Base-by-base conservation (phyloP, 2,888 invertebrate genomes). In the Koerneria pararmatus region DNA sequence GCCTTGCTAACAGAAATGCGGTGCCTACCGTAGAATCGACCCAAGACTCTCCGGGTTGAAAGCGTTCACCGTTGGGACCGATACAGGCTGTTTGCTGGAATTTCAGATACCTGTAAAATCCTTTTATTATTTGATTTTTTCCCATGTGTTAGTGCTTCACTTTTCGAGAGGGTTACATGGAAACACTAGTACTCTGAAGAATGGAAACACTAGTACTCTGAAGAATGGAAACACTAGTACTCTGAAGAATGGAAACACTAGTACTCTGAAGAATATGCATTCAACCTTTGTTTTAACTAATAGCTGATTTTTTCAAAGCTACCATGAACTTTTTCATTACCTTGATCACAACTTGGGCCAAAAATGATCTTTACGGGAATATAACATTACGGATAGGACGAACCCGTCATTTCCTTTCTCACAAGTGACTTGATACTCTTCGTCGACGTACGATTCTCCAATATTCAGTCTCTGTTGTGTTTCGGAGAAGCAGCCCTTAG, bases 81-180 rank as follows among this genome's bases (percentile, higher is more conserved):
- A 75, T 67, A 63, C 79, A 79, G 1, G 72, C 78, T 46, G 68
- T 73, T 67, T 73, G 76, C 58, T 71, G 71, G 73, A 78, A 77
- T 60, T 70, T 67, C 41, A 78, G 66, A 65, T 77, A 77, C 49
- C 75, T 62, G 35, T 6, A 53, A 34, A 4, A 41, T 11, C n/a
- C 46, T 41, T 41, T 41, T 41, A 11, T 41, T n/a, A 15, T 41
- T 41, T n/a, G n/a, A n/a, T n/a, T n/a, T n/a, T n/a, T n/a, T n/a
- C n/a, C n/a, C n/a, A n/a, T n/a, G n/a, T n/a, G n/a, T n/a, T n/a
- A n/a, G n/a, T n/a, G n/a, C n/a, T n/a, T n/a, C n/a, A n/a, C n/a
- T n/a, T n/a, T n/a, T n/a, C n/a, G n/a, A n/a, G n/a, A n/a, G n/a
- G n/a, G n/a, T n/a, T n/a, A n/a, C n/a, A n/a, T n/a, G n/a, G n/a